These are phyloP conservation scores for Lithophane socia DNA, from an alignment of 2,888 invertebrate species.

Conservation along the genomic window DNA sequence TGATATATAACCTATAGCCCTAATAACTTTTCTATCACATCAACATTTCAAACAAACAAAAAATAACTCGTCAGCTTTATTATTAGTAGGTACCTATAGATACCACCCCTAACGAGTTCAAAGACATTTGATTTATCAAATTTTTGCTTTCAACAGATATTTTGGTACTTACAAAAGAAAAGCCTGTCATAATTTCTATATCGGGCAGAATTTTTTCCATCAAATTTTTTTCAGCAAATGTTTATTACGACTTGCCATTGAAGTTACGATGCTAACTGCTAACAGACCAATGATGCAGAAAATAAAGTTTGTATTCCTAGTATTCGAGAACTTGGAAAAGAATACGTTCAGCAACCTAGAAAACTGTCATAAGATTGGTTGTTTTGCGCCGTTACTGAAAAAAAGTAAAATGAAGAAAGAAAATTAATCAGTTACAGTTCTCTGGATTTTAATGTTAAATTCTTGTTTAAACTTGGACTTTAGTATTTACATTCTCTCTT, in stretches of 20 bases:
- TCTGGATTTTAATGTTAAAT: not conserved
- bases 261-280: not conserved
- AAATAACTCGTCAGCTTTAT: too few species aligned
- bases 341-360: not conserved
- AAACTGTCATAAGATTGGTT: not conserved
- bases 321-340: not conserved
- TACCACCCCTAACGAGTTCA: too few species aligned
- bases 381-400: not conserved
- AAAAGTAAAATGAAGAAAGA: not conserved
- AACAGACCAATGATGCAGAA: not conserved
- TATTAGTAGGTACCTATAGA: too few species aligned
- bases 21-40: too few species aligned
- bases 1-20: too few species aligned
- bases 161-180: not conserved
- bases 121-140: too few species aligned
- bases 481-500: not conserved
- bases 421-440: not conserved
- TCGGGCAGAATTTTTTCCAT: not conserved
- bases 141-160: not conserved
- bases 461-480: not conserved
- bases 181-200: not conserved
- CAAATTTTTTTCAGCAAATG: not conserved
- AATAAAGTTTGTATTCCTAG: slow-evolving; percentile 6
- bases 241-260: not conserved
- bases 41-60: too few species aligned